Conservation (phyloP, 1,140 invertebrate species). For the Dendrolimus kikuchii region DNA sequence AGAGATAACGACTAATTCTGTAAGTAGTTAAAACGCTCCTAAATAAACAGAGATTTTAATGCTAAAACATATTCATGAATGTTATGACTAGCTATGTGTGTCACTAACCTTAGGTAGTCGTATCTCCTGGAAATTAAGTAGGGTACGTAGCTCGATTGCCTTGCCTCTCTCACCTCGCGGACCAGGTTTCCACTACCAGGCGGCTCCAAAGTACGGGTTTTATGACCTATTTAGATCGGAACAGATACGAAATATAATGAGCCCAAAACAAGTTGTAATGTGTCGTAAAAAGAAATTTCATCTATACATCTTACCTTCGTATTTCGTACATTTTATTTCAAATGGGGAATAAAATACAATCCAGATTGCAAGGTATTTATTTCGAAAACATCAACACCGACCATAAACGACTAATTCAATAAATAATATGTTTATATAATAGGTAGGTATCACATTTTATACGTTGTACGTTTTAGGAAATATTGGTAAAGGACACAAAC, state of each 20-base stretch:
- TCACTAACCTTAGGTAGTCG: constrained; percentile 35
- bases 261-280: constrained; percentile 8
- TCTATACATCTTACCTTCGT: too few species aligned
- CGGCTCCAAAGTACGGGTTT: constrained; percentile 39
- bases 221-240: constrained; percentile 35
- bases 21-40: too few species aligned
- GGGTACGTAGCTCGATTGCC: constrained; percentile 29
- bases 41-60: too few species aligned
- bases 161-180: constrained; percentile 39
- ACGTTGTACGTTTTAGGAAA: constrained; percentile 18
- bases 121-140: constrained; percentile 37
- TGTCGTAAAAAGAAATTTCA: neutral
- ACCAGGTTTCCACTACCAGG: constrained; percentile 37
- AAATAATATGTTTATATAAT: constrained; percentile 16
- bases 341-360: too few species aligned
- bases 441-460: constrained; percentile 25
- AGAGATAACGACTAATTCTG: too few species aligned
- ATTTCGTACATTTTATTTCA: too few species aligned
- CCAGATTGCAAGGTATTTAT: constrained; percentile 28
- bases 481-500: constrained; percentile 9
- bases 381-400: constrained; percentile 22
- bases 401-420: constrained; percentile 24
- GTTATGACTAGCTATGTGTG: constrained; percentile 2
- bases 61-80: constrained; percentile 2
- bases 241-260: constrained; percentile 3